Evolutionary conservation across 2,888 invertebrate species (phyloP).

Genomic region (Polia nebulosa): DNA sequence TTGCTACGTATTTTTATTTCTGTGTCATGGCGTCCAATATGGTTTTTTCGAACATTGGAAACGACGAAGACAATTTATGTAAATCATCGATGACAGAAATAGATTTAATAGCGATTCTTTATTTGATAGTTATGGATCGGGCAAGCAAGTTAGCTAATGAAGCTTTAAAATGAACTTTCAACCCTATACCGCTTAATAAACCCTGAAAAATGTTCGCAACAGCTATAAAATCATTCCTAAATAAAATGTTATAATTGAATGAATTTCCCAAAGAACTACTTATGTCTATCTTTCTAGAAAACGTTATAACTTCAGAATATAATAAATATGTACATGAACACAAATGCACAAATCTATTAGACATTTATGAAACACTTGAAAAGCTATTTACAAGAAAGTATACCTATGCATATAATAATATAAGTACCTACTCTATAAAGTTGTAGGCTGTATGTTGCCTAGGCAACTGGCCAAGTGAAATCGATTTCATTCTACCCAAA

Average conservation of each 20-base stretch:
- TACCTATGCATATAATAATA: not conserved
- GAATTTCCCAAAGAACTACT: not conserved
- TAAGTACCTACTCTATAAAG: conserved; percentile 28
- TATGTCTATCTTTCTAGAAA: too few species aligned
- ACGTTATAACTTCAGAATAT: not conserved
- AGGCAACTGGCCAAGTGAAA: conserved; percentile 62
- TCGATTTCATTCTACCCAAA: conserved; percentile 58
- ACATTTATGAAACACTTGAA: conserved; percentile 33
- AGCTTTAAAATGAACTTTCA: not conserved
- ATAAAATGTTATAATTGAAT: not conserved
- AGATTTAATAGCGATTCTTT: conserved; percentile 17
- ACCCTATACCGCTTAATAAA: not conserved
- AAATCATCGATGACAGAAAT: not conserved
- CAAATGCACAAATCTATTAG: conserved; percentile 5
- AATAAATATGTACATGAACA: not conserved
- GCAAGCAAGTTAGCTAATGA: not conserved
- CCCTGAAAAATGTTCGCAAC: not conserved
- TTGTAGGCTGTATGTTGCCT: conserved; percentile 60
- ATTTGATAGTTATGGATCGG: not conserved
- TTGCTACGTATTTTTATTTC: conserved; percentile 35
- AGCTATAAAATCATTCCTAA: not conserved
- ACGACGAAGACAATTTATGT: conserved; percentile 17
- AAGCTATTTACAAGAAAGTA: conserved; percentile 16
- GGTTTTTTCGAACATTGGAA: conserved; percentile 26
- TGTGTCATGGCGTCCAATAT: conserved; percentile 28